Evolutionary conservation across 2,113 vertebrate species (phyloP), one percentile per base, ranked within the genome.

Genomic region (Scopus umbretta): DNA sequence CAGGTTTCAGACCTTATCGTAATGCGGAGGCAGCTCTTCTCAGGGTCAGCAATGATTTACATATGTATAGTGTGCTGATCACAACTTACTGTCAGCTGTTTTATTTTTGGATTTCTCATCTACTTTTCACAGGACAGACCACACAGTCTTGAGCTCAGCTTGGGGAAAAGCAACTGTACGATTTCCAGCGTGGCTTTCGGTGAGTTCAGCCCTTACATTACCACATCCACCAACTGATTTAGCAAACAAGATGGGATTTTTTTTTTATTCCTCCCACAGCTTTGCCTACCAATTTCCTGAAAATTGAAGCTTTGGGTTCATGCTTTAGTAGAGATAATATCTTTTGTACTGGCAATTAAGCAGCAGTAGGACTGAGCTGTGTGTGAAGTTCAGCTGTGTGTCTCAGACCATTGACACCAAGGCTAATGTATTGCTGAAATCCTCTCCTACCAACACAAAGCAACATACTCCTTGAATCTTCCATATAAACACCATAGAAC

Each of bases 41-140:
- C 93, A 84, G 95, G 96, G 97, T 97, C 96, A 96, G 81, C 32
- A 16, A 80, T 0, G 1, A 97, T 97, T 96, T 97, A 96, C 96
- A 97, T 96, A 96, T 94, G 95, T 90, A 93, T 90, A 66, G 43
- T 30, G 52, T 84, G 85, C 88, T 86, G 96, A 94, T 93, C 56
- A 0, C 90, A 94, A 95, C 85, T 86, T 75, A 56, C 93, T 93
- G 95, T 97, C 96, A 96, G 95, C 95, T 96, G 40, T 47, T 97
- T 96, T 97, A 97, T 97, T 97, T 97, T 96, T 94, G 95, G 94
- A 93, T 95, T 96, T 93, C 91, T 96, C 97, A 81, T 96, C 94
- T 83, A n/a, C 85, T 92, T 96, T 95, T 97, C 94, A 90, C 92
- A 96, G 95, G 95, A 92, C 90, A 95, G 93, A 96, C 93, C 90